A percentile compares a stretch with the other conserved stretches of the same genome.
phyloP scores from a whole-genome alignment of 2,888 invertebrate species.

The Temnothorax rugatulus region DNA sequence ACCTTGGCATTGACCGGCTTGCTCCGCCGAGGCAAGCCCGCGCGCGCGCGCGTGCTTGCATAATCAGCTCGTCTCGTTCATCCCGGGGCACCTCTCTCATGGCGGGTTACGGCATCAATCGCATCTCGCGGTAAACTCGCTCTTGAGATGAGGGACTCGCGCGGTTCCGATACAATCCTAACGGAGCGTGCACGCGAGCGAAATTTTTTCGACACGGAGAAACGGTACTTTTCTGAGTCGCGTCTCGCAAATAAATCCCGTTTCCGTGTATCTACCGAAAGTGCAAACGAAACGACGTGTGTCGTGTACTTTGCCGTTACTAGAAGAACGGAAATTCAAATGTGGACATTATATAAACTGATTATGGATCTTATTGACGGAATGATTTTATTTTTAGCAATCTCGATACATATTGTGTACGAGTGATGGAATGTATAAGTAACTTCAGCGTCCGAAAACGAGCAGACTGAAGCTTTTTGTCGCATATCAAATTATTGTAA shows the following conservation, averaged over 20 bases:
- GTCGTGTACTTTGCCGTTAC: not conserved
- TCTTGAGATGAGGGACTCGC: slow-evolving; percentile 22
- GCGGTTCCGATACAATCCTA: slow-evolving; percentile 21
- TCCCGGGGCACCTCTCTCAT: slow-evolving; percentile 74
- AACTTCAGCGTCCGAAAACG: not conserved
- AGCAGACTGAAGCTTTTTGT: not conserved
- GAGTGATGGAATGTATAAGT: not conserved
- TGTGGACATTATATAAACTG: slow-evolving; percentile 4
- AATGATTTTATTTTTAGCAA: slow-evolving; percentile 6
- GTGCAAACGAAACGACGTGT: slow-evolving; percentile 9
- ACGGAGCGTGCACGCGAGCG: slow-evolving; percentile 16
- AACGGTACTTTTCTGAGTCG: slow-evolving; percentile 16
- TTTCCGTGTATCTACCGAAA: slow-evolving; percentile 37
- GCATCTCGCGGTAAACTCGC: slow-evolving; percentile 49
- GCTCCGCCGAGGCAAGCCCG: slow-evolving; percentile 80
- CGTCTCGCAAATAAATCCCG: not conserved
- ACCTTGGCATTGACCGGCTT: slow-evolving; percentile 86
- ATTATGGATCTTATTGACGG: not conserved
- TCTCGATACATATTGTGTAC: not conserved
- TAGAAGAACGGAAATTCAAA: not conserved
- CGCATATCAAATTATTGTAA: not conserved
- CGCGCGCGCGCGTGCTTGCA: slow-evolving; percentile 77
- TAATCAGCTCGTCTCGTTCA: slow-evolving; percentile 85
- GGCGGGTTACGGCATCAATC: slow-evolving; percentile 70
- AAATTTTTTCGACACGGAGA: slow-evolving; percentile 21